Conservation (phyloP, 2,888 invertebrate species). For the Thecophora atra region DNA sequence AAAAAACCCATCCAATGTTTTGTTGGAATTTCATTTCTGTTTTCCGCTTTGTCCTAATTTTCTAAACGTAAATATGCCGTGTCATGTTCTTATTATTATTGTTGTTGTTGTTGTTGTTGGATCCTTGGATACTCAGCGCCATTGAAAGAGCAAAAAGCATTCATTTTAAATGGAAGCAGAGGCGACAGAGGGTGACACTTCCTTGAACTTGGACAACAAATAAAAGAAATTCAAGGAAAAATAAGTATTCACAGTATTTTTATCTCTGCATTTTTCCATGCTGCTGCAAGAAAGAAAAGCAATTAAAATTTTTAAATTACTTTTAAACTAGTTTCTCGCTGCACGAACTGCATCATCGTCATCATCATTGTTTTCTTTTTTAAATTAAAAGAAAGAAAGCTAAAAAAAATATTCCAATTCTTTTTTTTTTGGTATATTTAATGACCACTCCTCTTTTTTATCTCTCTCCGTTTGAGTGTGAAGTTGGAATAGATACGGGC, state of each 20-base stretch:
- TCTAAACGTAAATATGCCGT: not conserved
- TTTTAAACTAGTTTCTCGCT: slow-evolving; percentile 25
- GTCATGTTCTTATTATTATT: not conserved
- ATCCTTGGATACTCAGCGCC: not conserved
- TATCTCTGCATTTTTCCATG: not conserved
- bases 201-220: not conserved
- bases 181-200: no score
- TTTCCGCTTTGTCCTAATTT: slow-evolving; percentile 7
- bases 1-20: no score
- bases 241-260: not conserved
- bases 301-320: slow-evolving; percentile 36
- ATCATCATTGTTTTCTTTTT: slow-evolving; percentile 1
- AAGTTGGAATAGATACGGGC: no score
- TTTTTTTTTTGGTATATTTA: not conserved
- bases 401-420: not conserved
- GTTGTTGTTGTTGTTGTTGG: not conserved
- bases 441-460: not conserved
- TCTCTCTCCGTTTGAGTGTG: not conserved
- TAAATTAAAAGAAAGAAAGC: no score
- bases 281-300: slow-evolving; percentile 19
- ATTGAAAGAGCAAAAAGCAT: no score
- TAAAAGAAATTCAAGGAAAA: not conserved
- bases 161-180: no score
- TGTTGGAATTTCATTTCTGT: not conserved
- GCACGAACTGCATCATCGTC: not conserved